A percentile compares a stretch with the other conserved stretches of the same genome.
phyloP scores from a whole-genome alignment of 2,797 vertebrate species.

The Delichon dasypus region DNA sequence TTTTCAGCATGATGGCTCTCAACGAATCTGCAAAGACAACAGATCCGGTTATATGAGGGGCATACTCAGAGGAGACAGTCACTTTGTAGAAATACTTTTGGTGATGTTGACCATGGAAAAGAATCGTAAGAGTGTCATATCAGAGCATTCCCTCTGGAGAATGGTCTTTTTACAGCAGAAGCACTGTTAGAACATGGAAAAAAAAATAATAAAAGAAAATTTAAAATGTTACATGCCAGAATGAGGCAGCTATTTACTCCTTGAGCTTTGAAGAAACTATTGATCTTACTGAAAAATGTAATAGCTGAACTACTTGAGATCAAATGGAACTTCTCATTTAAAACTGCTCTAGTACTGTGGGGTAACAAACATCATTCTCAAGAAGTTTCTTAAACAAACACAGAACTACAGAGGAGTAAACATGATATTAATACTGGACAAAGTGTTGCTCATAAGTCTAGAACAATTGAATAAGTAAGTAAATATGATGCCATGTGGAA shows the following conservation, averaged over 20 bases:
- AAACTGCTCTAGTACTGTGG: not conserved
- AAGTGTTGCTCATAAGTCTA: not conserved
- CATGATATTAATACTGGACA: not conserved
- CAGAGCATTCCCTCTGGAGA: not conserved
- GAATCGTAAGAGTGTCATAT: not conserved
- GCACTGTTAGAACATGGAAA: not conserved
- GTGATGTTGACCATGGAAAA: not conserved
- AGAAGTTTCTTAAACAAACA: not conserved
- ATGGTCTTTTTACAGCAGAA: not conserved
- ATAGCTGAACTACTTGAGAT: not conserved
- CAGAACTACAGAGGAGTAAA: not conserved
- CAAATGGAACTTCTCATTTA: not conserved
- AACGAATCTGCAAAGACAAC: not conserved
- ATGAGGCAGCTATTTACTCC: not conserved
- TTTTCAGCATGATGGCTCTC: not conserved
- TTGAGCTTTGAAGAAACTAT: not conserved
- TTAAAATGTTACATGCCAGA: not conserved
- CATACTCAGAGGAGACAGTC: not conserved
- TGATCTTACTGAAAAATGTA: not conserved
- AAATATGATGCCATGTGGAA: not conserved
- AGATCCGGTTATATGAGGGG: not conserved
- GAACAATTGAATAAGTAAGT: not conserved
- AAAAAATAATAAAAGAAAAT: not conserved
- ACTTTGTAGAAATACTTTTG: not conserved
- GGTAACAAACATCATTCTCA: not conserved